A percentile compares a stretch with the other conserved stretches of the same genome.
Evolutionary conservation across 2,797 vertebrate species (phyloP).

Genomic region (Sphenopsis melanotis): DNA sequence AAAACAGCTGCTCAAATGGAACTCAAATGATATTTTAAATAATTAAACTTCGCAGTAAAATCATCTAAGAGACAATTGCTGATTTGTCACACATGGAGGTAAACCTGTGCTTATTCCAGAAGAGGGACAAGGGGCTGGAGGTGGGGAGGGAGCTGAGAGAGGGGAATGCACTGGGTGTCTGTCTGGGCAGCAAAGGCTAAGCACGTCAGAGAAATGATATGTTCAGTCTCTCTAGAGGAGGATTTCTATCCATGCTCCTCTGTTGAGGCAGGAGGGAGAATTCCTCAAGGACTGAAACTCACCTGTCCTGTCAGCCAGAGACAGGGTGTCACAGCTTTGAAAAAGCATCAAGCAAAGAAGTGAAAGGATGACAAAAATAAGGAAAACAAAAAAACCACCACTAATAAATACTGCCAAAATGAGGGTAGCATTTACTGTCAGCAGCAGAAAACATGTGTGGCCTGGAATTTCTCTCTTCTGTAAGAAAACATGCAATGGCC

Average conservation of each 20-base stretch:
- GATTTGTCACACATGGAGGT: neutral
- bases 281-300: slow-evolving; percentile 46
- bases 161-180: neutral
- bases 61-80: neutral
- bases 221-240: neutral
- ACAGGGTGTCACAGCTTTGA: slow-evolving; percentile 16
- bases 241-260: slow-evolving; percentile 19
- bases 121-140: neutral
- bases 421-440: neutral
- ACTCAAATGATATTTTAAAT: slow-evolving; percentile 21
- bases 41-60: neutral
- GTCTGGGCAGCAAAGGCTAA: slow-evolving; percentile 48
- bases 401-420: neutral
- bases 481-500: neutral
- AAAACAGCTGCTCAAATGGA: slow-evolving; percentile 12
- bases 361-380: neutral
- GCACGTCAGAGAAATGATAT: slow-evolving; percentile 21
- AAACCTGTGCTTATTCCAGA: neutral
- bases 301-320: slow-evolving; percentile 39
- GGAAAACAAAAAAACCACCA: neutral
- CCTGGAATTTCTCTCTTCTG: neutral
- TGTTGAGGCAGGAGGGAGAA: neutral
- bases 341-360: neutral
- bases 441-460: neutral
- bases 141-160: neutral